Evolutionary conservation across 2,888 invertebrate species (phyloP), one percentile per base, ranked within the genome.

Genomic region (Apodemia zela): DNA sequence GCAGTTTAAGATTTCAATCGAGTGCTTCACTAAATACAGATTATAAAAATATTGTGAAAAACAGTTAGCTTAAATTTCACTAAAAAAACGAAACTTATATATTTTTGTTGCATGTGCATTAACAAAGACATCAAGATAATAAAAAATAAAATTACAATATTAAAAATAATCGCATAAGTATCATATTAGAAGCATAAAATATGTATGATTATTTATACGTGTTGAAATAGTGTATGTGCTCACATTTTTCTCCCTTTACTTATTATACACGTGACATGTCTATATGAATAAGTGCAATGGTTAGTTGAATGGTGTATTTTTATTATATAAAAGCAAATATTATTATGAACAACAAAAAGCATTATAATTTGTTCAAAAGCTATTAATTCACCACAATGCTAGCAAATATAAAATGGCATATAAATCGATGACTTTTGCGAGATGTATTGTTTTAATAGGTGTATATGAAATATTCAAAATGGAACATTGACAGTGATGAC

Each of bases 101-200:
- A 47, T 17, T 17, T 17, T 61, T 18, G 11, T 61, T 74, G 72
- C 73, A 76, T 74, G 73, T 79, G 77, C 77, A 76, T 68, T 75
- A 77, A 75, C 77, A 73, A 72, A 67, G 68, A 61, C 42, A 42
- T 6, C 42, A 42, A 42, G 6, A 42, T 42, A 42, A 15, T 42
- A 42, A 42, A 42, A 29, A 42, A 42, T 15, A 42, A n/a, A 42
- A 5, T 42, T n/a, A 42, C 42, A 42, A 42, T 42, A 42, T 42
- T 15, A 42, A 15, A 15, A 42, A 42, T 42, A 6, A n/a, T 42
- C 2, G 5, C 15, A 42, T 42, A 42, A 42, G 5, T 42, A 42
- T 42, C 42, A 42, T 15, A 42, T 15, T 42, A 42, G 15, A 42
- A n/a, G 42, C 42, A 42, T 42, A 5, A 42, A 15, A 42, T 42